Evolutionary conservation across 2,797 vertebrate species (phyloP).

Genomic region (Ptychobarbus kaznakovi): DNA sequence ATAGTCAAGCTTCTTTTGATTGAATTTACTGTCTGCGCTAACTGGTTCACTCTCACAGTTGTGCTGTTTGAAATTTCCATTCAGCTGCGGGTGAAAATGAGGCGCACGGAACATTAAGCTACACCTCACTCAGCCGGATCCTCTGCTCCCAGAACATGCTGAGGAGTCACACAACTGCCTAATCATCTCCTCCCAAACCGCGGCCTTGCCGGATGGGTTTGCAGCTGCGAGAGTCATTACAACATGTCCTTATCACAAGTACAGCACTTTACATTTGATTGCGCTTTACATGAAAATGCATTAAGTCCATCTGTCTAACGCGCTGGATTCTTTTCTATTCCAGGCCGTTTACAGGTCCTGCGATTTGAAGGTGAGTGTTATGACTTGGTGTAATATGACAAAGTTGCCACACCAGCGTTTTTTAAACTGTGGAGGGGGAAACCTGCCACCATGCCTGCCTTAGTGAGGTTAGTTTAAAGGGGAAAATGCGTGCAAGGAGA

Average conservation of each 20-base stretch:
- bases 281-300: conserved; percentile 46
- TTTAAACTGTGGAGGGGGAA: conserved; percentile 39
- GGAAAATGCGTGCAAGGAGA: conserved; percentile 52
- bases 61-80: conserved; percentile 65
- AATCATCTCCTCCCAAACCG: conserved; percentile 59
- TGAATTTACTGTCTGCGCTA: conserved; percentile 63
- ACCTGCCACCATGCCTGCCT: conserved; percentile 25
- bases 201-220: conserved; percentile 54
- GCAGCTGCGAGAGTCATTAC: conserved; percentile 56
- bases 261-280: conserved; percentile 40
- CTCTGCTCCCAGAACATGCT: conserved; percentile 51
- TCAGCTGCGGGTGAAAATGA: conserved; percentile 64
- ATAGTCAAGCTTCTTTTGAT: conserved; percentile 39
- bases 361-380: conserved; percentile 43
- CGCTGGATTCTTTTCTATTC: conserved; percentile 27
- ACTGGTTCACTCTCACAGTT: conserved; percentile 66
- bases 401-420: conserved; percentile 28
- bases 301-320: conserved; percentile 30
- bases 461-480: conserved; percentile 40
- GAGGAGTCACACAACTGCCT: conserved; percentile 53
- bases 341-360: conserved; percentile 33
- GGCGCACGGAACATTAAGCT: conserved; percentile 70
- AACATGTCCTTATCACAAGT: conserved; percentile 45
- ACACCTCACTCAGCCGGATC: conserved; percentile 61
- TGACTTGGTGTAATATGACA: conserved; percentile 31